Evolutionary conservation across 2,113 vertebrate species (phyloP).

Genomic region (Cochlearius cochlearius): DNA sequence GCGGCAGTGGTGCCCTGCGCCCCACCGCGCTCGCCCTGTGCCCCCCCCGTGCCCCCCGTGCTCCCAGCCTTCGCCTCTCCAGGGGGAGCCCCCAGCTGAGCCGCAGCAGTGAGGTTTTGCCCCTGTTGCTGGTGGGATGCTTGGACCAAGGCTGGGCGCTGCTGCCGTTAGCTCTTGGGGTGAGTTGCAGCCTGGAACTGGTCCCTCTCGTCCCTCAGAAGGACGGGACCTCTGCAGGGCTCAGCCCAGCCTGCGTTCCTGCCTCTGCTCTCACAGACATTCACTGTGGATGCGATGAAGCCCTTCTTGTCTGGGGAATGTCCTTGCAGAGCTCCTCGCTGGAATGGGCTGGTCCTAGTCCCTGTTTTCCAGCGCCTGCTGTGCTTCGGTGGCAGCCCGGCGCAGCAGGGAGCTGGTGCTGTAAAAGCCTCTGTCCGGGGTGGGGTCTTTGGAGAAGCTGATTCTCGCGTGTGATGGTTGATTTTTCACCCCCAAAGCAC

Average conservation of each 20-base stretch:
- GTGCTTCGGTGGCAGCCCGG: neutral
- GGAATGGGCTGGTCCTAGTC: neutral
- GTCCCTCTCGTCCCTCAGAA: neutral
- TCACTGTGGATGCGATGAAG: neutral
- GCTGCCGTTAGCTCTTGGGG: accelerated
- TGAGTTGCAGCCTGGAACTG: neutral
- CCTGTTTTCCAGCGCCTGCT: neutral
- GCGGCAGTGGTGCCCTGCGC: neutral
- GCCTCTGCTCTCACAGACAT: neutral
- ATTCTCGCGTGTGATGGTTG: neutral
- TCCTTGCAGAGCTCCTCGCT: neutral
- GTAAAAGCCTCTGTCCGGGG: neutral
- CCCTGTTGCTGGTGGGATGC: neutral
- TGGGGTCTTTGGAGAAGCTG: neutral
- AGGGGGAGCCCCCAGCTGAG: neutral
- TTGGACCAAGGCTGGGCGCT: neutral
- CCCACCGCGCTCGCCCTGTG: neutral
- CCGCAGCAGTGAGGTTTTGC: neutral
- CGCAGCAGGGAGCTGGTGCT: neutral
- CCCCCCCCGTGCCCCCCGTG: neutral
- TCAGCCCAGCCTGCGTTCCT: neutral
- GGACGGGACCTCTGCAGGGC: neutral
- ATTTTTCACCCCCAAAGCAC: neutral
- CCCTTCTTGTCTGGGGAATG: neutral
- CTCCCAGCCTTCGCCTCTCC: neutral